Base-by-base conservation (phyloP, 2,113 vertebrate genomes). In the Thamnophis sirtalis region DNA sequence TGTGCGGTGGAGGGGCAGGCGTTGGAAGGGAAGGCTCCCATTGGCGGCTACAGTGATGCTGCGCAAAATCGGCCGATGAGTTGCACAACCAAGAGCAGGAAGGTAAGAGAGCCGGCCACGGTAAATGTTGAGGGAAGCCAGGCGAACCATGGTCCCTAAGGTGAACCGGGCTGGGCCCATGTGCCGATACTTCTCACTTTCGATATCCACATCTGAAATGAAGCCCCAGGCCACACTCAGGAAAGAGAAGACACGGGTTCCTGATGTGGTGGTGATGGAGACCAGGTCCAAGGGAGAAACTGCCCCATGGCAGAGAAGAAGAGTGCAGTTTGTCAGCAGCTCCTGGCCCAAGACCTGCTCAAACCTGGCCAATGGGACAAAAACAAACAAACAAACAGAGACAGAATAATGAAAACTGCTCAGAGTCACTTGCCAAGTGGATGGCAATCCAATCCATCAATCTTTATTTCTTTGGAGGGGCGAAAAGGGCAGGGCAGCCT, bases 151-250 rank as follows among this genome's bases (percentile, higher is more conserved):
- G 0, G 98, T 98, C 26, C 98, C 98, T 84, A 99, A 92, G 0
- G 99, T 99, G 96, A 99, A 99, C 38, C 99, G 98, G 38, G 98
- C 98, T 0, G 98, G 98, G 10, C 99, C 99, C 90, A 99, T 92
- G 84, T 98, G 98, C 5, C 99, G 97, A 96, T 98, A 98, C 26
- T 98, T 98, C 95, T 99, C 98, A 15, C 98, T 99, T 93, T 99
- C 98, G 7, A 99, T 98, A 94, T 99, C 99, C 89, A 99, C 99
- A 4, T 99, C 99, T 0, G 99, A 99, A 92, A 99, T 98, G 85
- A 99, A 98, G 55, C 99, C 99, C 99, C 98, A 99, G 93, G 99
- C 98, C 93, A 99, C 98, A 21, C 98, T 98, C 48, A 99, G 97
- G 96, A 99, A 98, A 92, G 99, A 99, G 95, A 98, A 99, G 53